phyloP scores from a whole-genome alignment of 2,113 vertebrate species.

The Microtus oregoni region DNA sequence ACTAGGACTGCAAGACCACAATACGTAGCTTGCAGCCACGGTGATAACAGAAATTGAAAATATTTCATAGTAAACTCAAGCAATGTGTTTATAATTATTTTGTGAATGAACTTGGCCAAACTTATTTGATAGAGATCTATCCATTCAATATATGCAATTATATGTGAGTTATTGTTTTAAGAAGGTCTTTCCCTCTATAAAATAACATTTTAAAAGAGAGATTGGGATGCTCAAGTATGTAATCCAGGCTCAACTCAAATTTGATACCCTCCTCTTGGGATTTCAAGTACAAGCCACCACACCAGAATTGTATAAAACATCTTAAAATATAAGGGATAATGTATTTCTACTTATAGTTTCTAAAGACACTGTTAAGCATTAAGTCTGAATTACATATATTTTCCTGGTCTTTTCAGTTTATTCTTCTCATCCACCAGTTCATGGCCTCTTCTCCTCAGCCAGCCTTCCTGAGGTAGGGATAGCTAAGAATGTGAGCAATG shows the following conservation, averaged over 20 bases:
- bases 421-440: not conserved
- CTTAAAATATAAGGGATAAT: not conserved
- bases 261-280: not conserved
- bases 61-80: constrained; percentile 44
- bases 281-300: not conserved
- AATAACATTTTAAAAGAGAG: not conserved
- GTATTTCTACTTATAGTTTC: constrained; percentile 3
- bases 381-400: not conserved
- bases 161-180: not conserved
- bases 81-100: constrained; percentile 2
- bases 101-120: not conserved
- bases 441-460: not conserved
- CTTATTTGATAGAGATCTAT: not conserved
- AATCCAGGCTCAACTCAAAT: not conserved
- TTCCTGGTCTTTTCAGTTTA: not conserved
- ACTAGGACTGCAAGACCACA: not conserved
- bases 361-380: not conserved
- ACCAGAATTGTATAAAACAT: not conserved
- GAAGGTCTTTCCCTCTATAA: not conserved
- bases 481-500: not conserved
- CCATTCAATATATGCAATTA: not conserved
- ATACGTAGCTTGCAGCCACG: not conserved
- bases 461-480: not conserved
- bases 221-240: not conserved
- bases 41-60: constrained; percentile 51